Conservation (phyloP, 2,113 vertebrate genomes). For the Corythaixoides concolor region DNA sequence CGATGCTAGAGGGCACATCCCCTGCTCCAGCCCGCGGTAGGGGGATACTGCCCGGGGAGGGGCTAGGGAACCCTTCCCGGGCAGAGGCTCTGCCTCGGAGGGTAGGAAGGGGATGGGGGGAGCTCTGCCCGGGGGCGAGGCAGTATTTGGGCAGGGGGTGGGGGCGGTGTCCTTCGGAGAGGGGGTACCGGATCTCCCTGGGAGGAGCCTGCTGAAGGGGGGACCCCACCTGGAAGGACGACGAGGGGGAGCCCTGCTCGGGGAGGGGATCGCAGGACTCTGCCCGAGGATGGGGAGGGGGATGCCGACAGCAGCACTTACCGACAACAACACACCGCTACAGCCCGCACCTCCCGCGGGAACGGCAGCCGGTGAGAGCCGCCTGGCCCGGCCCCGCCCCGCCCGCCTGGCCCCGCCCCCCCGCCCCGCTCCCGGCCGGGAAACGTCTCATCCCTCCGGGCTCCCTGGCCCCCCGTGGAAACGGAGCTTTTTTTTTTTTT, state of each 20-base stretch:
- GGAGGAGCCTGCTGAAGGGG: rapidly evolving
- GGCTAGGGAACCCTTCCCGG: background rate
- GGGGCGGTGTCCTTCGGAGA: no score
- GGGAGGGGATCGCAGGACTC: no score
- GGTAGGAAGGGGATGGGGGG: background rate
- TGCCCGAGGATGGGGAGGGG: background rate
- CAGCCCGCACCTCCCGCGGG: no score
- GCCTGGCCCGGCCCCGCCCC: no score
- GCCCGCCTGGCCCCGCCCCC: no score
- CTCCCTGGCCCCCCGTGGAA: background rate
- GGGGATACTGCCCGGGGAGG: no score
- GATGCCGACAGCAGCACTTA: background rate
- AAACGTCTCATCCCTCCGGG: background rate
- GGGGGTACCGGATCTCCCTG: background rate
- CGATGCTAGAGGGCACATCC: background rate
- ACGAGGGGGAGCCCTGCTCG: no score
- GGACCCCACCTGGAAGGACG: background rate
- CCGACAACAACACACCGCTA: no score
- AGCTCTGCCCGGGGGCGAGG: background rate
- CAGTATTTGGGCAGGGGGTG: background rate
- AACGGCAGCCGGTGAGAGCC: background rate
- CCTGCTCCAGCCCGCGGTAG: background rate
- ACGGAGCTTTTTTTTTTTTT: background rate
- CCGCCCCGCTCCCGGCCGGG: background rate
- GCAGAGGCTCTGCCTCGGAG: rapidly evolving